Percentiles rank a stretch among this genome's conserved stretches.
phyloP scores from a whole-genome alignment of 2,113 vertebrate genomes.

The Gymnogyps californianus region DNA sequence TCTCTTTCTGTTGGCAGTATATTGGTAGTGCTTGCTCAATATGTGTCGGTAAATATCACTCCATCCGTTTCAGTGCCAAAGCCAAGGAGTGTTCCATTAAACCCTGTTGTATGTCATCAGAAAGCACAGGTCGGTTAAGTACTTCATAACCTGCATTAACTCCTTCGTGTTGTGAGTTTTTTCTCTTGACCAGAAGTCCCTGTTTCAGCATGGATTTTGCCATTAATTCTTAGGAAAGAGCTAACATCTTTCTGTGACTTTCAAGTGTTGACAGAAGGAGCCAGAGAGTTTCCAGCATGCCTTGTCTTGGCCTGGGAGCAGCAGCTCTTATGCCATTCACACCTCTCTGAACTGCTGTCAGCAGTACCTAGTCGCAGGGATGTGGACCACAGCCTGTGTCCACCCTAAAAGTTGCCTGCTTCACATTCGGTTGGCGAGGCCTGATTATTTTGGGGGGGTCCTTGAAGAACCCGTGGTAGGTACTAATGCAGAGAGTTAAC shows the following conservation, averaged over 20 bases:
- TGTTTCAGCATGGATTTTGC: not conserved
- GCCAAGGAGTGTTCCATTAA: not conserved
- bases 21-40: constrained; percentile 6
- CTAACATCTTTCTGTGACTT: not conserved
- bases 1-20: constrained; percentile 22
- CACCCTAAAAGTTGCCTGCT: not conserved
- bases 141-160: not conserved
- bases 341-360: not conserved
- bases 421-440: rapidly evolving
- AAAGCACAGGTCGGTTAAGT: not conserved
- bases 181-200: not conserved
- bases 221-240: not conserved
- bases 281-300: not conserved
- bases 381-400: not conserved
- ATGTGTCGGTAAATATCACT: not conserved
- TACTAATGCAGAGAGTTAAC: not conserved
- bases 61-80: not conserved
- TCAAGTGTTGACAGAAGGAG: constrained; percentile 6
- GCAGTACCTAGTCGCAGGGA: not conserved
- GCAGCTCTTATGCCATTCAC: not conserved
- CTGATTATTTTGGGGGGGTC: not conserved
- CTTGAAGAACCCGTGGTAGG: not conserved
- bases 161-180: not conserved
- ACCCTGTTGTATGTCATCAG: not conserved
- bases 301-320: not conserved